phyloP scores from a whole-genome alignment of 2,888 invertebrate species.

The Limenitis camilla region DNA sequence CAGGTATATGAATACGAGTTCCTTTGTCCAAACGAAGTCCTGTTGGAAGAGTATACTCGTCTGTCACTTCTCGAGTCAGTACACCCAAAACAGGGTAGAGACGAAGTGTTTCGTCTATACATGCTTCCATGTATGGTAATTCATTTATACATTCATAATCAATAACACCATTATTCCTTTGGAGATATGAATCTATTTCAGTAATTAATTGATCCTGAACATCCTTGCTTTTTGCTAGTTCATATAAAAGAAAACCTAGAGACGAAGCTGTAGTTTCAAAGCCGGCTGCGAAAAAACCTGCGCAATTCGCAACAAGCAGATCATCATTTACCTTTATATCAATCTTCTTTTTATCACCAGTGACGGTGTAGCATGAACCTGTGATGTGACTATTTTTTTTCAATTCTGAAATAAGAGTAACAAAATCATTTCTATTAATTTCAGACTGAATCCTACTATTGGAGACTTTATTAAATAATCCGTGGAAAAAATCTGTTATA shows the following conservation, averaged over 20 bases:
- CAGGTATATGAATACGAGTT: slow-evolving; percentile 38
- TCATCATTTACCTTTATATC: slow-evolving; percentile 46
- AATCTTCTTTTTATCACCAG: slow-evolving; percentile 27
- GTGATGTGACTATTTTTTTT: slow-evolving; percentile 33
- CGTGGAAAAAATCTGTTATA: slow-evolving; percentile 35
- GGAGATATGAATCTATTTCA: slow-evolving; percentile 41
- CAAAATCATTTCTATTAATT: slow-evolving; percentile 41
- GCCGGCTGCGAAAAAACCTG: slow-evolving; percentile 59
- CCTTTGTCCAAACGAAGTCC: slow-evolving; percentile 39
- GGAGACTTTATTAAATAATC: slow-evolving; percentile 35
- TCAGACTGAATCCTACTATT: slow-evolving; percentile 35
- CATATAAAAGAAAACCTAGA: slow-evolving; percentile 36
- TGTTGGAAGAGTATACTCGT: slow-evolving; percentile 28
- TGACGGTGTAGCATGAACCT: slow-evolving; percentile 37
- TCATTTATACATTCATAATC: slow-evolving; percentile 42
- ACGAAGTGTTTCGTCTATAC: slow-evolving; percentile 43
- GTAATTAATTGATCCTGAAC: slow-evolving; percentile 30
- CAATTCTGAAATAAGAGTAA: slow-evolving; percentile 41
- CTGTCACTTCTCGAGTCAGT: too few species aligned
- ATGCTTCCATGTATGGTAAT: slow-evolving; percentile 42
- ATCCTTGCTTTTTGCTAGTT: slow-evolving; percentile 39
- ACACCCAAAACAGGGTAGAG: slow-evolving; percentile 45
- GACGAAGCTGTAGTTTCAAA: slow-evolving; percentile 46
- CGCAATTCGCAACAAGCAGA: slow-evolving; percentile 67
- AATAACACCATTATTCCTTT: slow-evolving; percentile 28